Evolutionary conservation across 2,888 invertebrate genomes (phyloP), one percentile per base, ranked within the genome.

Genomic region (Stenichneumon culpator): DNA sequence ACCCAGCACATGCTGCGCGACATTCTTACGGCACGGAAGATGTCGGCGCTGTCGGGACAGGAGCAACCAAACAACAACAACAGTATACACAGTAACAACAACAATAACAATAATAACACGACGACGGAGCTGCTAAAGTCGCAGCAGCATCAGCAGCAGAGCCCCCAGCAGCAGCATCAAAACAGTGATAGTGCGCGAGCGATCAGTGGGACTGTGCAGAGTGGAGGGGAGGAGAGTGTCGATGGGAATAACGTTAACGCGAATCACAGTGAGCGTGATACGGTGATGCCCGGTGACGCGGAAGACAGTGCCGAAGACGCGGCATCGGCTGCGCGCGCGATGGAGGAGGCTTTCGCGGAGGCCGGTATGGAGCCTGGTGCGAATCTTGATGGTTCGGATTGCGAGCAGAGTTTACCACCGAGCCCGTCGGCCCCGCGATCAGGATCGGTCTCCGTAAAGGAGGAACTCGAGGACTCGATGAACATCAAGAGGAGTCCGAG

Each of bases 1-100:
- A 97, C 97, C 86, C 97, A 98, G 94, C 97, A 98, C 94, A 97
- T 98, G 96, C 95, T 98, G 90, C 96, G 98, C 84, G 98, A 98
- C 94, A 98, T 98, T 91, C 95, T 98, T 84, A 98, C 98, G 94
- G 97, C 97, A 89, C 97, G 97, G 91, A 98, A 98, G 94, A 97
- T 98, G 94, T 96, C 97, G 87, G 95, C 97, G 92, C 95, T 97
- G 90, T 95, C 96, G 87, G 95, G 97, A 70, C 96, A 96, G 90
- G 96, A 96, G 92, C 96, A 96, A 92, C 94, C 96, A 89, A 95
- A 96, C 90, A 93, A 93, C 84, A 93, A 93, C 87, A 94, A 94
- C 88, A 94, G 92, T 87, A 93, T 90, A 89, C 94, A 94, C 86
- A 94, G 93, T 89, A 94, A 94, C 89, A 95, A 95, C 90, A 95